Conservation (phyloP, 53 echinoderm and acorn worm species). For the Pentamera pediparva region DNA sequence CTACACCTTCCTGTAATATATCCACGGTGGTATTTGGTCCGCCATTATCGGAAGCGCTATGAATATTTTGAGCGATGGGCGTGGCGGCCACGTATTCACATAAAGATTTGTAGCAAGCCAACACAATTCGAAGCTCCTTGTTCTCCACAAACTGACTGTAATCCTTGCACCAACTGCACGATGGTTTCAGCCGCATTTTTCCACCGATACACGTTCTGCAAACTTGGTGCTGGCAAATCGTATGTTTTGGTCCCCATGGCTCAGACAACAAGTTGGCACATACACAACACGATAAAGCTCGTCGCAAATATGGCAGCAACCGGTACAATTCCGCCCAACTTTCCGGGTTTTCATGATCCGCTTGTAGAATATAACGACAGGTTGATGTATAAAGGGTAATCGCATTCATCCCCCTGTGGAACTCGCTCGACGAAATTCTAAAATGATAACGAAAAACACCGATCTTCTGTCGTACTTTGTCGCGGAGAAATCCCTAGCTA, state of each 20-base stretch:
- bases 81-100: slow-evolving; percentile 98
- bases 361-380: slow-evolving; percentile 94
- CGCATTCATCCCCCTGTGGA: slow-evolving; percentile 69
- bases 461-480: too few relatives aligned
- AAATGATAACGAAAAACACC: background rate
- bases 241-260: slow-evolving; percentile 86
- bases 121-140: slow-evolving; percentile 76
- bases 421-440: slow-evolving; percentile 1
- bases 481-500: too few relatives aligned
- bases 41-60: slow-evolving; percentile 59
- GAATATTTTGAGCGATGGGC: slow-evolving; percentile 89
- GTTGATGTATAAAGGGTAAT: slow-evolving; percentile 96
- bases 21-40: slow-evolving; percentile 69
- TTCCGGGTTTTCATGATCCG: slow-evolving; percentile 81
- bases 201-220: slow-evolving; percentile 84
- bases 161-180: slow-evolving; percentile 98
- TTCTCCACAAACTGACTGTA: slow-evolving; percentile 75
- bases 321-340: slow-evolving; percentile 98
- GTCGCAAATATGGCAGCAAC: slow-evolving; percentile 88
- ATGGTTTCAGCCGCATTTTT: slow-evolving; percentile 90
- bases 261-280: slow-evolving; percentile 76
- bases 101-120: slow-evolving; percentile 93
- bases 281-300: slow-evolving; percentile 98
- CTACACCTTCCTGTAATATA: slow-evolving; percentile 91
- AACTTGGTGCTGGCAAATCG: slow-evolving; percentile 96